Conservation (phyloP, 2,113 vertebrate genomes). For the Entelurus aequoreus region DNA sequence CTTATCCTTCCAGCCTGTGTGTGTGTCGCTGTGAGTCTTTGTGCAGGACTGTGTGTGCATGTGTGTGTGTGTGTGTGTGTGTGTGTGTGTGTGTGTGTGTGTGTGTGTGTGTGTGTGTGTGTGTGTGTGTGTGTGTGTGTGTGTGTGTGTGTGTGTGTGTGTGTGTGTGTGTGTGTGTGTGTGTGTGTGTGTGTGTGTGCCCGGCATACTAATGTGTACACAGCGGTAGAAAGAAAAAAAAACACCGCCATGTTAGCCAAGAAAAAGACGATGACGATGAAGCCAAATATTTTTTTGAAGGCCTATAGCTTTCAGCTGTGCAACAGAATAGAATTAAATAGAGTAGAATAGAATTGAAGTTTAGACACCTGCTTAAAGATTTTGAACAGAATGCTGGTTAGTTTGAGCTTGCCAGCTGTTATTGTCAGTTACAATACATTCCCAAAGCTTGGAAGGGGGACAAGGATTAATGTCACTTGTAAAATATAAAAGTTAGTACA, state of each 20-base stretch:
- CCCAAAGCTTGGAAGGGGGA: background rate
- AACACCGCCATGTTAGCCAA: conserved; percentile 38
- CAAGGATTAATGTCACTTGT: too few species aligned
- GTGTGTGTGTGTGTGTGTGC: conserved; percentile 15
- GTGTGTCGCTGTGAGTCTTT: conserved; percentile 4
- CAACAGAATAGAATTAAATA: conserved; percentile 13
- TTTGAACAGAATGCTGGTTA: conserved; percentile 1
- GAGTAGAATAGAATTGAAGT: conserved; percentile 1
- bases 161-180: conserved; percentile 15
- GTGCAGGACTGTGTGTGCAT: conserved; percentile 9
- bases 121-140: conserved; percentile 13
- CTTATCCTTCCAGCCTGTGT: conserved; percentile 59
- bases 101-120: conserved; percentile 11
- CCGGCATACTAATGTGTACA: conserved; percentile 46
- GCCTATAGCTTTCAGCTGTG: conserved; percentile 34
- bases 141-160: conserved; percentile 15
- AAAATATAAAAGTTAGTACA: too few species aligned
- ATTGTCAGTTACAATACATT: conserved; percentile 39
- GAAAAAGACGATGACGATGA: conserved; percentile 36
- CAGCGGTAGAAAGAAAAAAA: conserved; percentile 21
- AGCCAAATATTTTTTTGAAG: conserved; percentile 47
- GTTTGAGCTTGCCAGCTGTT: conserved; percentile 40
- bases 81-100: conserved; percentile 15
- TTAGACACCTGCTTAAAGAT: conserved; percentile 38
- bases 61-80: conserved; percentile 11